A percentile compares a stretch with the other conserved stretches of the same genome.
phyloP scores from a whole-genome alignment of 2,888 invertebrate species.

The Scaptomyza reducta region DNA sequence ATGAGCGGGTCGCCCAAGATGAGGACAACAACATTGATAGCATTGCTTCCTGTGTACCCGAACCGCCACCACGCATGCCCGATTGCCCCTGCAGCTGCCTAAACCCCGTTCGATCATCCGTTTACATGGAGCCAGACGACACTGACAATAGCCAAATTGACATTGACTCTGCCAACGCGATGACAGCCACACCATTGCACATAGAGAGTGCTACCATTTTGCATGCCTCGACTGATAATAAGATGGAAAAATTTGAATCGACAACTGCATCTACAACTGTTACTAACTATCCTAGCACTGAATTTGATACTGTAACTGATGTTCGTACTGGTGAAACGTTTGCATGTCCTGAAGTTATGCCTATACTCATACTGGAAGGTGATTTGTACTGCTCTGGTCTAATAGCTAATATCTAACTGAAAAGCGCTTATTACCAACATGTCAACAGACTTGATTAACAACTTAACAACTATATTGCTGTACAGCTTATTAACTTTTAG shows the following conservation, averaged over 20 bases:
- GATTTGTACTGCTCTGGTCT: slow-evolving; percentile 82
- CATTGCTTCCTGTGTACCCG: slow-evolving; percentile 72
- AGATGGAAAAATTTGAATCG: slow-evolving; percentile 13
- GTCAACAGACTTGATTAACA: slow-evolving; percentile 10
- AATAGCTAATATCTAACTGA: slow-evolving; percentile 32
- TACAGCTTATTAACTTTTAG: slow-evolving; percentile 45
- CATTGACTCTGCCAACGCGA: slow-evolving; percentile 43
- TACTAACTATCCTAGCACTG: slow-evolving; percentile 27
- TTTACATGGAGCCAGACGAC: slow-evolving; percentile 13
- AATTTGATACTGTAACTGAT: slow-evolving; percentile 24
- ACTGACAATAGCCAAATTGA: slow-evolving; percentile 44
- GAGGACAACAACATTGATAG: slow-evolving; percentile 37
- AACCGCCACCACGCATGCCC: slow-evolving; percentile 83
- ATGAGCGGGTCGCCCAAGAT: slow-evolving; percentile 48
- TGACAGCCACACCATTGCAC: slow-evolving; percentile 17
- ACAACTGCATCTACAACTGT: slow-evolving; percentile 15
- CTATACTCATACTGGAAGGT: slow-evolving; percentile 95
- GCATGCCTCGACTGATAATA: slow-evolving; percentile 13
- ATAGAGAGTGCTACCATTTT: slow-evolving; percentile 36
- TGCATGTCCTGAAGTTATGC: slow-evolving; percentile 88
- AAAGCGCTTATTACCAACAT: slow-evolving; percentile 45
- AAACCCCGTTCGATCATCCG: slow-evolving; percentile 15
- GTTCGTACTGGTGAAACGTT: slow-evolving; percentile 70
- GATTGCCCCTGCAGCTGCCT: slow-evolving; percentile 82
- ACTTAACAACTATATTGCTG: slow-evolving; percentile 37